Percentiles rank a stretch among this genome's conserved stretches.
phyloP scores from a whole-genome alignment of 2,113 vertebrate species.

The Pandion haliaetus region DNA sequence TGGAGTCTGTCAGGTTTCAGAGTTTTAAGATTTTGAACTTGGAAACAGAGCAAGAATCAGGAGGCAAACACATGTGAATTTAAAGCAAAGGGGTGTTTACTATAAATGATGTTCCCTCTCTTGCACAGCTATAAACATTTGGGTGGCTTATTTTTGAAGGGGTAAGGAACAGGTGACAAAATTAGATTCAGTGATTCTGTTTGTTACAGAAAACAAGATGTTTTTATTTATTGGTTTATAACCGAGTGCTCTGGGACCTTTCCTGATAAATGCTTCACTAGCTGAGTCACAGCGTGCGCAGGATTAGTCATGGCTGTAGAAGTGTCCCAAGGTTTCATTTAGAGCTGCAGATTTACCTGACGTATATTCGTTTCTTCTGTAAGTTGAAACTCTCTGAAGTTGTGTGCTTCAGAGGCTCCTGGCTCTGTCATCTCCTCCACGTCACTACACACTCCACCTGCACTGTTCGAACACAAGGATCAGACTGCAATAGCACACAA shows the following conservation, averaged over 20 bases:
- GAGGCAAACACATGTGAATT: not conserved
- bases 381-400: not conserved
- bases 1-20: not conserved
- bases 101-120: not conserved
- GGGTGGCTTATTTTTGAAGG: not conserved
- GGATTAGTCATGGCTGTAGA: conserved; percentile 50
- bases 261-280: conserved; percentile 35
- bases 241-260: conserved; percentile 3
- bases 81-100: not conserved
- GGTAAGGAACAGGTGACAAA: not conserved
- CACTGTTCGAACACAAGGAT: accelerated
- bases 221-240: conserved; percentile 49
- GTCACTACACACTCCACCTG: not conserved
- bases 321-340: conserved; percentile 37
- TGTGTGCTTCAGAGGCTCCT: not conserved
- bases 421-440: not conserved
- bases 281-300: conserved; percentile 37
- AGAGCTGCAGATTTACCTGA: conserved; percentile 16
- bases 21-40: not conserved
- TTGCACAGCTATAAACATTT: not conserved
- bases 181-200: not conserved
- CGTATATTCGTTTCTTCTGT: not conserved
- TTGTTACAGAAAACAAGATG: not conserved
- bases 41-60: not conserved
- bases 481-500: not conserved